A percentile compares a stretch with the other conserved stretches of the same genome.
Conservation (phyloP, 2,888 invertebrate species). For the Phyto melanocephala region DNA sequence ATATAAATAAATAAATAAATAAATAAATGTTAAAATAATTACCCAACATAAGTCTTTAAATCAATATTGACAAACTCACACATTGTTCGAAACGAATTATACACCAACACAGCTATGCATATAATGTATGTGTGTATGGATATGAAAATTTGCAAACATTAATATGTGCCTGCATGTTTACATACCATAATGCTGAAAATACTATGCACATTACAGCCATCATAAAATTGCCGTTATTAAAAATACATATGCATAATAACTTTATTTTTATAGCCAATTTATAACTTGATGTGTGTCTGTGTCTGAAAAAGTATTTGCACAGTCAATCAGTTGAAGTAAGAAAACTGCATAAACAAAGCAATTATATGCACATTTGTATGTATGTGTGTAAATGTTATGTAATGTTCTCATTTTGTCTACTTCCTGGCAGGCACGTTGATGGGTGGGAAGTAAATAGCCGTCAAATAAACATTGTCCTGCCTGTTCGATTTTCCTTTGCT, state of each 20-base stretch:
- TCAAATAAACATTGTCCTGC: background rate
- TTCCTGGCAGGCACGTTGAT: background rate
- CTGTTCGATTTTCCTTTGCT: background rate
- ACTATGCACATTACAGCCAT: background rate
- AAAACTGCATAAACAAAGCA: constrained; percentile 3
- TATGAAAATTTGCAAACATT: background rate
- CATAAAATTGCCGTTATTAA: constrained; percentile 31
- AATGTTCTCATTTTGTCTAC: background rate
- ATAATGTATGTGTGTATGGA: background rate
- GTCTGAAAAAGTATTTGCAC: background rate
- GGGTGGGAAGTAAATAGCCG: background rate
- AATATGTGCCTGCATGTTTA: too few species aligned
- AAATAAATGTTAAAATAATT: constrained; percentile 55
- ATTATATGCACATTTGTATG: too few species aligned
- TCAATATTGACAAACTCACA: constrained; percentile 43
- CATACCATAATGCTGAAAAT: background rate
- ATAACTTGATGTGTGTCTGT: background rate
- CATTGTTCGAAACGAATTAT: background rate
- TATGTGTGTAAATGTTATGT: background rate
- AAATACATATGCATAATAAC: constrained; percentile 20
- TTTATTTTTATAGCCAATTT: constrained; percentile 45
- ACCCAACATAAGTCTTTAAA: constrained; percentile 42
- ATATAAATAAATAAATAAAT: background rate
- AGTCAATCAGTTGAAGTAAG: constrained; percentile 32
- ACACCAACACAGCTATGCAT: background rate